Percentiles rank a stretch among this genome's conserved stretches.
Conservation (phyloP, 2,888 invertebrate genomes). For the Tanypteryx hageni region DNA sequence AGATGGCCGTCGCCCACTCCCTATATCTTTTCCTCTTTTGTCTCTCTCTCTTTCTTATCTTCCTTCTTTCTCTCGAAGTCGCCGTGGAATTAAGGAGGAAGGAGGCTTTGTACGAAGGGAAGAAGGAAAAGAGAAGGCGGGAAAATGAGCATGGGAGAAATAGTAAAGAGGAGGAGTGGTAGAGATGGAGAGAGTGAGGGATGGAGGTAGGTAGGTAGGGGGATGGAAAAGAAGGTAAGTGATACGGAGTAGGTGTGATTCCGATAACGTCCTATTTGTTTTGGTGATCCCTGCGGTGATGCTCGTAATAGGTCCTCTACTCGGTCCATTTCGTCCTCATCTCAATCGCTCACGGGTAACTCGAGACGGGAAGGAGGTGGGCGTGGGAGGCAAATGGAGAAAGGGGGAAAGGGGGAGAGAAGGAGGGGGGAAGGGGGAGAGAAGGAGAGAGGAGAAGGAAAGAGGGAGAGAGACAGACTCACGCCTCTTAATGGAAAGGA, state of each 20-base stretch:
- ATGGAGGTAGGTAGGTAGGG: neutral
- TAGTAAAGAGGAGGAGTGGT: neutral
- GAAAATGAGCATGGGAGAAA: neutral
- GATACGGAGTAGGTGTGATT: constrained; percentile 48
- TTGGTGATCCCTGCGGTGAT: neutral
- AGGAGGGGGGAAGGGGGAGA: neutral
- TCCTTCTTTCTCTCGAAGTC: neutral
- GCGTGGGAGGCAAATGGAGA: neutral
- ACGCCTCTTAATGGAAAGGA: no score
- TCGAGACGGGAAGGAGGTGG: neutral
- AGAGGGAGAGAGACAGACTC: neutral
- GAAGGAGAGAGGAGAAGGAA: neutral
- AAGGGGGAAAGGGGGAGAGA: neutral
- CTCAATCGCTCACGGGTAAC: neutral
- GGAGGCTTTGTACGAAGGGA: no score
- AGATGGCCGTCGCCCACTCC: constrained; percentile 43
- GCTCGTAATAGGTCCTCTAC: constrained; percentile 15
- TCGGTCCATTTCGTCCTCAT: neutral
- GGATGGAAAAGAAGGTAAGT: neutral
- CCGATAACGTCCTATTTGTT: constrained; percentile 37
- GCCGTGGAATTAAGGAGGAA: no score
- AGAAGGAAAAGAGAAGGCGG: neutral
- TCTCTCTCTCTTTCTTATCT: neutral
- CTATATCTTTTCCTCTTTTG: neutral
- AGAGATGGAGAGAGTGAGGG: neutral